Percentiles rank a stretch among this genome's conserved stretches.
Evolutionary conservation across 2,888 invertebrate species (phyloP).

Genomic region (Ennomos erosarius): DNA sequence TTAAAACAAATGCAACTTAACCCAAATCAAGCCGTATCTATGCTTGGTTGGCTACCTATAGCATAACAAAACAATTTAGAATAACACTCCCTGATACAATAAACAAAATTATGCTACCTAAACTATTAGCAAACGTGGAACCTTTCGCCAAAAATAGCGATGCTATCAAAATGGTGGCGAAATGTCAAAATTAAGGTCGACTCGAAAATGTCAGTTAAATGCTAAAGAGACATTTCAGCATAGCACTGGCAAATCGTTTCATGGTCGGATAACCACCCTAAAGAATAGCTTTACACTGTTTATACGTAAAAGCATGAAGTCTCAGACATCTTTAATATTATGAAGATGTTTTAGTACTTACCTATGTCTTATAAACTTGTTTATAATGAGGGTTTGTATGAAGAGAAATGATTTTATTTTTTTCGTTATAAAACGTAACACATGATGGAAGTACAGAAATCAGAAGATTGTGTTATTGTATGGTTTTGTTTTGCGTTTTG

Average conservation of each 20-base stretch:
- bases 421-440: not conserved
- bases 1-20: too few species aligned
- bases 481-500: too few species aligned
- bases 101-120: not conserved
- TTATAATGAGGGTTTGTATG: too few species aligned
- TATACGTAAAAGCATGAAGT: constrained; percentile 11
- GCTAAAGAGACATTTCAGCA: constrained; percentile 56
- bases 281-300: not conserved
- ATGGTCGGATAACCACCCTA: constrained; percentile 55
- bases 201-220: constrained; percentile 57
- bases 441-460: too few species aligned
- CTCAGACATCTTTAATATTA: constrained; percentile 8
- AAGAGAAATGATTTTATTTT: not conserved
- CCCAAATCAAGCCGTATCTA: too few species aligned
- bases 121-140: not conserved
- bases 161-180: constrained; percentile 47
- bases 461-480: too few species aligned
- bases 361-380: not conserved
- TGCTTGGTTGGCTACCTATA: too few species aligned
- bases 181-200: constrained; percentile 67
- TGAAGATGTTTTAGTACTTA: constrained; percentile 3
- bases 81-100: not conserved
- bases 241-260: constrained; percentile 44
- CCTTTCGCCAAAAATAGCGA: constrained; percentile 24
- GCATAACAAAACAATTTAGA: too few species aligned